Base-by-base conservation (phyloP, 2,113 vertebrate genomes). In the Heterochromis multidens region DNA sequence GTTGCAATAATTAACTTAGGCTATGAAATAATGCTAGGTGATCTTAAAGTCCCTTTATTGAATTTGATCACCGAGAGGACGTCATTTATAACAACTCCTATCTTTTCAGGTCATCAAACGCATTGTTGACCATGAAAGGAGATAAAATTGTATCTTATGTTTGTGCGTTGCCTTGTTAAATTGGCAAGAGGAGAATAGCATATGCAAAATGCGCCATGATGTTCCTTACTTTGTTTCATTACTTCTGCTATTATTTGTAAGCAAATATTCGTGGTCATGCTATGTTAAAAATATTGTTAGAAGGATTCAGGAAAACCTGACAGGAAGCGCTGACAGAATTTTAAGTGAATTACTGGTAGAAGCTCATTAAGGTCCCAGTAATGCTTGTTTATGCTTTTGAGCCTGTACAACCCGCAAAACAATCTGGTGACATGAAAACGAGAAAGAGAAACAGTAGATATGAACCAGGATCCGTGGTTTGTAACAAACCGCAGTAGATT, bases 101-200 rank as follows among this genome's bases (percentile, higher is more conserved):
- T 83, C 56, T 86, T 85, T 87, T 81, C 67, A 63, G 29, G 65
- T 81, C 31, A 92, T 91, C 82, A 92, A 87, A 92, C 70, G 89
- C 84, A 23, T 87, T 83, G 89, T 85, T 92, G 83, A 84, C 70
- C 86, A 78, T 62, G 37, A 82, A 85, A 77, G 67, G 62, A 77
- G 27, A 85, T 87, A 82, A 79, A 85, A 25, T 7, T 17, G 13
- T 40, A 58, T 77, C 46, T 80, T 60, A 29, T 91, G 58, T 90
- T 87, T 89, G 84, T 87, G 80, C 59, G 12, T 74, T 92, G 84
- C 62, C 57, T 86, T 61, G 85, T 86, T 84, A 83, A 92, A 84
- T 70, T 57, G 61, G 4, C 79, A 70, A 70, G 19, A 67, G 23
- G 56, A 57, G 35, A 86, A 80, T 84, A 77, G 83, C 79, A 61